phyloP scores from a whole-genome alignment of 2,113 vertebrate species.

The Peromyscus maniculatus region DNA sequence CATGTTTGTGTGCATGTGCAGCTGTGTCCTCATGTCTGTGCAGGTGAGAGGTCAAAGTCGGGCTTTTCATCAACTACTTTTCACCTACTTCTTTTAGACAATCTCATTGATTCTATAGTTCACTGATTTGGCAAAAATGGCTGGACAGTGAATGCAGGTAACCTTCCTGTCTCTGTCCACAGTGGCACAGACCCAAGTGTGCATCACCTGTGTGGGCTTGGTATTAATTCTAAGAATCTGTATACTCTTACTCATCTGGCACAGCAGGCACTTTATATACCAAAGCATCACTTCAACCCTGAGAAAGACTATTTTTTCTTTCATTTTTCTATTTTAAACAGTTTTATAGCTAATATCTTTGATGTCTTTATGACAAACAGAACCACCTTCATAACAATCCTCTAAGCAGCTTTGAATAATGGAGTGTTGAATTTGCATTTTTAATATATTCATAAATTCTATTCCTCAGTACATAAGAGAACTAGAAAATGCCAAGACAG shows the following conservation, averaged over 20 bases:
- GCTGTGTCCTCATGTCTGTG: too few species aligned
- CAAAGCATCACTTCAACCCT: accelerated
- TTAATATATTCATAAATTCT: background rate
- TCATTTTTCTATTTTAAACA: background rate
- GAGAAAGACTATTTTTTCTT: background rate
- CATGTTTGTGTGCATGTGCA: background rate
- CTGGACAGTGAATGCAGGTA: too few species aligned
- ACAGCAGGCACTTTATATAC: background rate
- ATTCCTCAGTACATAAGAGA: too few species aligned
- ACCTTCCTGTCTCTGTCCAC: too few species aligned
- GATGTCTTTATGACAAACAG: background rate
- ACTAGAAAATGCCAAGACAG: background rate
- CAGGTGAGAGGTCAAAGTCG: background rate
- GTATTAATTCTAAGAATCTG: background rate
- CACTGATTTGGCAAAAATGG: too few species aligned
- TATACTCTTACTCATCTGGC: background rate
- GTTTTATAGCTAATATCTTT: background rate
- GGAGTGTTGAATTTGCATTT: background rate
- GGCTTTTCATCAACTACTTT: background rate
- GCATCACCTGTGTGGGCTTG: background rate
- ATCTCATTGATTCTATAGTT: background rate
- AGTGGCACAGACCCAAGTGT: accelerated
- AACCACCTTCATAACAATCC: background rate
- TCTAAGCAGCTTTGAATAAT: background rate
- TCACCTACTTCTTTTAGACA: background rate